Percentiles rank a stretch among this genome's conserved stretches.
These are phyloP conservation scores for Coluber constrictor DNA, from an alignment of 2,797 vertebrate genomes.

Conservation along the genomic window DNA sequence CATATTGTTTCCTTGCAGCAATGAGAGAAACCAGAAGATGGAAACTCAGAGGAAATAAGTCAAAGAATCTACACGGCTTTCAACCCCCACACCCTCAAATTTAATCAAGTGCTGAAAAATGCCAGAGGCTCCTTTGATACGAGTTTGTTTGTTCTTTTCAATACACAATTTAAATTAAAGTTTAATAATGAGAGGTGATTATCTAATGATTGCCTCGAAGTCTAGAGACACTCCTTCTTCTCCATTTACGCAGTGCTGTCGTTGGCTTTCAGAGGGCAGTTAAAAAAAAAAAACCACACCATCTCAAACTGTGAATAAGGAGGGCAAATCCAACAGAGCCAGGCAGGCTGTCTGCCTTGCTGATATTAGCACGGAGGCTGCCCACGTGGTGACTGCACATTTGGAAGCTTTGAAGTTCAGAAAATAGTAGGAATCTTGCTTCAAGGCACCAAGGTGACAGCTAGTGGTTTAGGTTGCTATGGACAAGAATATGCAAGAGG, in stretches of 20 bases:
- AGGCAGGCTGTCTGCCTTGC: neutral
- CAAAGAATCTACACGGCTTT: slow-evolving; percentile 22
- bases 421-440: neutral
- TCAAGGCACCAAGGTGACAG: neutral
- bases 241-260: fast-evolving
- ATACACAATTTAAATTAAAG: slow-evolving; percentile 59
- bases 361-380: neutral
- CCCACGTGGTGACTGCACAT: neutral
- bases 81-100: slow-evolving; percentile 41
- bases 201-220: neutral
- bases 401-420: neutral
- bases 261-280: neutral
- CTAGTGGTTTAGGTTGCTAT: neutral
- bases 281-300: neutral
- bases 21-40: neutral
- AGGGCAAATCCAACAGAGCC: neutral
- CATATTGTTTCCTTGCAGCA: neutral
- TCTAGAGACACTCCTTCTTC: fast-evolving
- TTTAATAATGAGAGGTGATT: slow-evolving; percentile 52
- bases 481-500: neutral
- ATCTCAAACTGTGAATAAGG: slow-evolving; percentile 1
- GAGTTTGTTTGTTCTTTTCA: slow-evolving; percentile 64
- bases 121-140: slow-evolving; percentile 45
- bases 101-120: slow-evolving; percentile 51
- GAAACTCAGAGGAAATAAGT: slow-evolving; percentile 46